Evolutionary conservation across 2,113 vertebrate genomes (phyloP), one percentile per base, ranked within the genome.

Genomic region (Piprites chloris): DNA sequence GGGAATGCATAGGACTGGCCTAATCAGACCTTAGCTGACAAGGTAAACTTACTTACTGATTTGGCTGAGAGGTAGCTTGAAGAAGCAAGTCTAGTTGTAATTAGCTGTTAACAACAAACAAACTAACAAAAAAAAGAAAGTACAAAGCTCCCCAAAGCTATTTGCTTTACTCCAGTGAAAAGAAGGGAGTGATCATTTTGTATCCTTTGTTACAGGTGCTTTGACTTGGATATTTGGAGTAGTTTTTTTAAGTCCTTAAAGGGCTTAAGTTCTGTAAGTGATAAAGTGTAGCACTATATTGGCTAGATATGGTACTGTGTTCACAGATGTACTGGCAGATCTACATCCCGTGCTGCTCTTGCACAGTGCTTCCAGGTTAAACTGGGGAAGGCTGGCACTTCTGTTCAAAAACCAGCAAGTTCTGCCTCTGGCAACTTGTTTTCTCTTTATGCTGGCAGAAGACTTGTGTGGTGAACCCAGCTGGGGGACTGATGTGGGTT

Each of bases 191-290:
- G 74, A 30, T 52, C 3, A 5, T 67, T 52, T 79, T 75, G 35
- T 87, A 44, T 41, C 21, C 21, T 52, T 59, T 61, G 9, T 83
- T 77, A 32, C 12, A 39, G 28, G 28, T 76, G 16, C 30, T 53
- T 85, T 90, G 28, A 66, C 55, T 49, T 56, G 13, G 67, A 28
- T 76, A 9, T 84, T 33, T 85, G 42, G 9, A 26, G 6, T 63
- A 32, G 9, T 9, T 73, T 84, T 61, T 61, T 76, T 18, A 83
- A 73, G 26, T 49, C 44, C 42, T 69, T 65, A 37, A 76, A 80
- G 62, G 41, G 6, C 8, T n/a, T n/a, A n/a, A n/a, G 16, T 61
- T 74, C 23, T 0, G 0, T 65, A n/a, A 37, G 23, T 63, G 10
- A 30, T n/a, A 39, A 79, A 46, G 5, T 63, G 26, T 65, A 58